Conservation (phyloP, 2,797 vertebrate species). For the Hyperoplus lanceolatus region DNA sequence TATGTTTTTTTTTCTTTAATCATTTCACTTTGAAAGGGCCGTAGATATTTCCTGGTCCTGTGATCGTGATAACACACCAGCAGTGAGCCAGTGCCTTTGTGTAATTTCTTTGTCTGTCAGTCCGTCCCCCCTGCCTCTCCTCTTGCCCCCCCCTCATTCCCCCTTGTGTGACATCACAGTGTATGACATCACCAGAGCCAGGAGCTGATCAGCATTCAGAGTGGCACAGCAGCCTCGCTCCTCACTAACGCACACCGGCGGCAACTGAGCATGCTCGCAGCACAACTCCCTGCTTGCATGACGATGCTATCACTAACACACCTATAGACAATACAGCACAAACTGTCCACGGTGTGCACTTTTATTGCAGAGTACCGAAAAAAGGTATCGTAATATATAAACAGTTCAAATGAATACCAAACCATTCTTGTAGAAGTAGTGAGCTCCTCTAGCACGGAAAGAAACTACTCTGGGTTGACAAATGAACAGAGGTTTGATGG, state of each 20-base stretch:
- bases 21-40: constrained; percentile 25
- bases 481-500: not conserved
- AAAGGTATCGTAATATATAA: constrained; percentile 1
- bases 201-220: constrained; percentile 83
- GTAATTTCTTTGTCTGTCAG: constrained; percentile 67
- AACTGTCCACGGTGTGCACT: constrained; percentile 25
- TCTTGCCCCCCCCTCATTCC: constrained; percentile 46
- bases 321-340: constrained; percentile 43
- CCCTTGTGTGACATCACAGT: constrained; percentile 76
- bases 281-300: constrained; percentile 68
- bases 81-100: constrained; percentile 25
- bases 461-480: constrained; percentile 14
- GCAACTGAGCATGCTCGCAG: constrained; percentile 80
- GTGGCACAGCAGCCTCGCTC: constrained; percentile 68
- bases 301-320: constrained; percentile 73
- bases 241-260: constrained; percentile 55
- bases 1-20: constrained; percentile 20
- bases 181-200: constrained; percentile 82
- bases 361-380: constrained; percentile 13
- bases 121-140: constrained; percentile 49
- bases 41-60: constrained; percentile 1
- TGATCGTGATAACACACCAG: constrained; percentile 23
- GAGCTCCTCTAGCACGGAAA: not conserved
- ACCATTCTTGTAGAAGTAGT: not conserved
- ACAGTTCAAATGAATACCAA: not conserved